Evolutionary conservation across 1,140 invertebrate species (phyloP), one percentile per base, ranked within the genome.

Genomic region (Matsumurasca onukii): DNA sequence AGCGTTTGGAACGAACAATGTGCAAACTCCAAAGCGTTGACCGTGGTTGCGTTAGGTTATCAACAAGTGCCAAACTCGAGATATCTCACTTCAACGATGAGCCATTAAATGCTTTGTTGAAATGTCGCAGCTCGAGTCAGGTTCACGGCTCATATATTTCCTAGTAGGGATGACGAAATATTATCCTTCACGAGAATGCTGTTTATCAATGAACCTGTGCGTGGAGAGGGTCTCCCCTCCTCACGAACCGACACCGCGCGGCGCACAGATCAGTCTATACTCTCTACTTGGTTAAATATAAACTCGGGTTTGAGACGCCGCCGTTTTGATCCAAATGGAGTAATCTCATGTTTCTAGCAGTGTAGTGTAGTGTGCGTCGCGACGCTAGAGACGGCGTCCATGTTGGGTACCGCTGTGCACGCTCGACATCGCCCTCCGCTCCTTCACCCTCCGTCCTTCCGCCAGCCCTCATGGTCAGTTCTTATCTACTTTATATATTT

Each of bases 311-410:
- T n/a, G n/a, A 31, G 39, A 29, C 59, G 59, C 22, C 59, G 59
- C 59, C 59, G 59, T 63, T 63, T 63, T 63, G 27, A 63, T 63
- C 59, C 59, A 63, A 63, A 63, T 63, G 59, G 59, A 31, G 59
- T 63, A 63, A 63, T 63, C 59, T 63, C 59, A 63, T 31, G 59
- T 63, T 63, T 63, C 59, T 59, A n/a, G n/a, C n/a, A n/a, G n/a
- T n/a, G n/a, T n/a, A n/a, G n/a, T n/a, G n/a, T n/a, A n/a, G n/a
- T n/a, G 59, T 31, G 59, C 59, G 59, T 31, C 59, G 27, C 27
- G 59, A 63, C 59, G 59, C 20, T 12, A 3, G n/a, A 17, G 5
- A 3, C 49, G 3, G 24, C 9, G 9, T n/a, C 9, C n/a, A n/a
- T n/a, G 39, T 45, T 45, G 9, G 39, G n/a, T 45, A 45, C 9